Base-by-base conservation (phyloP, 2,888 invertebrate species). In the Oscheius sp. region DNA sequence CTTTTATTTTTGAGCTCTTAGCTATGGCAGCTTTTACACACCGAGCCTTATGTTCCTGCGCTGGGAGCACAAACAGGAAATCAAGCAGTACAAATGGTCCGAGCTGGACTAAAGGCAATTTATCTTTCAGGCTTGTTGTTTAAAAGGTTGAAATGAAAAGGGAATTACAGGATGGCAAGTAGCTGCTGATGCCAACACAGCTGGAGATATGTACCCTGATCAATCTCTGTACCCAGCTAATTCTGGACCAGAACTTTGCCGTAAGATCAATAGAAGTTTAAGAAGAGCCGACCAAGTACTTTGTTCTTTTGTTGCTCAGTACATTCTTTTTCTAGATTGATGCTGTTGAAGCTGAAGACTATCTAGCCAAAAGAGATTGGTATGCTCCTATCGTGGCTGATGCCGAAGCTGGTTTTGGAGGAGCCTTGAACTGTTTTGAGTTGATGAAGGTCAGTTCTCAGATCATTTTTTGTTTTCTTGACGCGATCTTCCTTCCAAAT, bases 381-480 rank as follows among this genome's bases (percentile, higher is more conserved):
- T 84, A 85, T 55, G 85, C 81, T 4, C 87, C 87, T 23, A 83
- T 87, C 66, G 87, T 87, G 17, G 87, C 87, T 31, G 87, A 87
- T 73, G 87, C 87, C 1, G 87, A 87, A 69, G 87, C 87, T 27
- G 87, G 87, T 50, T 87, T 87, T 71, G 87, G 87, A 12, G 87
- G 87, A 63, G 84, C 87, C 0, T 75, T 87, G 48, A 88, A 87
- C 72, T 87, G 87, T 55, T 87, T 82, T 71, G 87, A 87, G 69
- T 72, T 87, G 64, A 87, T 86, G 85, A 87, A 87, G 77, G 84
- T 83, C 23, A 37, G 20, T 25, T 33, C 17, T 12, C 15, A 37
- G 20, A 37, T 55, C 20, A 25, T n/a, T 65, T 61, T n/a, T 61
- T 57, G 57, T 57, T 57, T 34, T 34, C 39, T 57, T 57, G 25